Conservation (phyloP, 2,797 vertebrate species). For the Sebastes nivosus region DNA sequence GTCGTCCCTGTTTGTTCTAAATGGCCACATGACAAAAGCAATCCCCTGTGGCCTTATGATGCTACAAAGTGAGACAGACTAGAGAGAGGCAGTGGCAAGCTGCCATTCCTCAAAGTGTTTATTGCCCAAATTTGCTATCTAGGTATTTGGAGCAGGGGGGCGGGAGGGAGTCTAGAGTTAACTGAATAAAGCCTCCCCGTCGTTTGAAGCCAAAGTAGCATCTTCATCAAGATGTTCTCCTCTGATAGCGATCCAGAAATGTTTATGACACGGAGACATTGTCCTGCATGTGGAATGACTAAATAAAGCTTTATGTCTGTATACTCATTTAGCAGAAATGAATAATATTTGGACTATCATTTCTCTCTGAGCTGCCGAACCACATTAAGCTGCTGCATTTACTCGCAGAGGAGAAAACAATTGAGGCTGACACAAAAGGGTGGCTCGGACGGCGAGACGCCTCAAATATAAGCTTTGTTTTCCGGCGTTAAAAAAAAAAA, state of each 20-base stretch:
- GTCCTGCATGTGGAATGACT: constrained; percentile 54
- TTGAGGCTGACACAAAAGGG: constrained; percentile 62
- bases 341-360: constrained; percentile 21
- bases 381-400: constrained; percentile 63
- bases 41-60: constrained; percentile 40
- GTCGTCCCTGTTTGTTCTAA: neutral
- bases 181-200: constrained; percentile 11
- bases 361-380: constrained; percentile 8
- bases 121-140: constrained; percentile 50
- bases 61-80: constrained; percentile 21
- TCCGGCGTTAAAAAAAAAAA: neutral
- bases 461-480: constrained; percentile 72
- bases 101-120: constrained; percentile 52
- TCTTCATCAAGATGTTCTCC: constrained; percentile 37
- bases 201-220: constrained; percentile 45
- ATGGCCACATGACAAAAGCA: constrained; percentile 24
- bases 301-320: constrained; percentile 56
- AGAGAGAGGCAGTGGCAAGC: constrained; percentile 2
- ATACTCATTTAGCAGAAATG: constrained; percentile 27
- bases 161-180: neutral
- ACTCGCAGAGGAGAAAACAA: constrained; percentile 66
- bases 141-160: neutral
- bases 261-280: constrained; percentile 24
- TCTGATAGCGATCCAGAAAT: constrained; percentile 24
- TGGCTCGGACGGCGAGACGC: constrained; percentile 38